phyloP scores from a whole-genome alignment of 2,797 vertebrate species.

The Clamator glandarius region DNA sequence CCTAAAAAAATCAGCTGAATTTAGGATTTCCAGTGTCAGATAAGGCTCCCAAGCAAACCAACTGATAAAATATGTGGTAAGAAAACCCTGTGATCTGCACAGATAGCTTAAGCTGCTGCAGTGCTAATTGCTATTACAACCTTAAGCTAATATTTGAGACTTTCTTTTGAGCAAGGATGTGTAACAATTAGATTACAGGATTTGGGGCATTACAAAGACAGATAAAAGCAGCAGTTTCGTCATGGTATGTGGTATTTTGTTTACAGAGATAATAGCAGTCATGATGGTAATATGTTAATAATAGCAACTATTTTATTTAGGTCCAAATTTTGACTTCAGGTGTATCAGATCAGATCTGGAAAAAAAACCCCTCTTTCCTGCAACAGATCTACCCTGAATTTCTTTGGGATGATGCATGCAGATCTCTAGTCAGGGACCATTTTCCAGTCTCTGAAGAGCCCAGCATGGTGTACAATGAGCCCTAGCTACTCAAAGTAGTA shows the following conservation, averaged over 20 bases:
- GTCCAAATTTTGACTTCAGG: background rate
- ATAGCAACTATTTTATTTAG: background rate
- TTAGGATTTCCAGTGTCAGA: background rate
- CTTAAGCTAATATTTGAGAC: constrained; percentile 72
- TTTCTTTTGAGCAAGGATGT: constrained; percentile 63
- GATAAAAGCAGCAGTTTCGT: constrained; percentile 42
- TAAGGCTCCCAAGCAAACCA: background rate
- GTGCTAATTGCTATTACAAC: constrained; percentile 68
- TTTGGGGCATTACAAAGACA: constrained; percentile 57
- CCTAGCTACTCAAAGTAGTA: background rate
- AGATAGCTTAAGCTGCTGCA: constrained; percentile 60
- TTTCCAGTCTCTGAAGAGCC: background rate
- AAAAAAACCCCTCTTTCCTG: background rate
- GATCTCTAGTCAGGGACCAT: background rate
- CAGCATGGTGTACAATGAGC: fast-evolving
- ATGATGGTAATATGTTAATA: constrained; percentile 4
- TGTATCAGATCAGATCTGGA: background rate
- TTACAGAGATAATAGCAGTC: constrained; percentile 1
- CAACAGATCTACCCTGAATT: background rate
- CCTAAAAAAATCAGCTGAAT: background rate
- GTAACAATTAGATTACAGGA: constrained; percentile 76
- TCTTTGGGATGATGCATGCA: background rate
- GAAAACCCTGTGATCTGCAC: constrained; percentile 41
- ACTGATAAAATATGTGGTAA: constrained; percentile 29
- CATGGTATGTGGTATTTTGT: constrained; percentile 54